phyloP scores from a whole-genome alignment of 1,140 invertebrate species.

The Nasonia vitripennis region DNA sequence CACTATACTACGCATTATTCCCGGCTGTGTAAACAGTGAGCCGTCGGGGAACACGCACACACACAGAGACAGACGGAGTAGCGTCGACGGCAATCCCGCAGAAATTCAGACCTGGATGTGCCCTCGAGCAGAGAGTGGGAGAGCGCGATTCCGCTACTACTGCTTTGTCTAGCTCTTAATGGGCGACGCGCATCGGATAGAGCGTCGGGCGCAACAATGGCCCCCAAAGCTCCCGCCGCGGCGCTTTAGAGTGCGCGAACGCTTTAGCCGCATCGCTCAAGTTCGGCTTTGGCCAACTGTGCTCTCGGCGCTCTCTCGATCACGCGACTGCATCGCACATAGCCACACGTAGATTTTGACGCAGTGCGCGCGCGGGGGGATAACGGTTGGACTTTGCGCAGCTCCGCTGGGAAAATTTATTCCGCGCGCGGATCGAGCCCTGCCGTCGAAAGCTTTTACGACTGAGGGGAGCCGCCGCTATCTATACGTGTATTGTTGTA shows the following conservation, averaged over 20 bases:
- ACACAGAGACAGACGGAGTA: no score
- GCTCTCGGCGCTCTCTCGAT: background rate
- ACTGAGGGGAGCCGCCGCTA: background rate
- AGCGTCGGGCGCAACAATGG: background rate
- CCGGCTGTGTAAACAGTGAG: no score
- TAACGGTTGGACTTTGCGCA: background rate
- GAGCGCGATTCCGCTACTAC: background rate
- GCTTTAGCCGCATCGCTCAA: background rate
- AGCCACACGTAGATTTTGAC: background rate
- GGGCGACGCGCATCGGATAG: conserved; percentile 2
- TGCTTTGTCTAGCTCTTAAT: conserved; percentile 29
- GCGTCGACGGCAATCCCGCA: background rate
- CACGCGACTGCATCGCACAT: background rate
- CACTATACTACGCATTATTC: no score
- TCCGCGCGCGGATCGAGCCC: background rate
- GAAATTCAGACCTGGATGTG: conserved; percentile 5
- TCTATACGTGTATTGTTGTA: background rate
- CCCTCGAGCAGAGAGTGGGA: background rate
- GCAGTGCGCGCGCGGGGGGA: no score
- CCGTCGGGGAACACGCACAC: no score
- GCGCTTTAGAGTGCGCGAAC: background rate
- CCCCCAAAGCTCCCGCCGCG: background rate
- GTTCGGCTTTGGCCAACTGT: no score
- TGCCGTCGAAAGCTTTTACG: background rate
- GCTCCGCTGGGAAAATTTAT: background rate